A percentile compares a stretch with the other conserved stretches of the same genome.
phyloP scores from a whole-genome alignment of 2,888 invertebrate species.

The Cheilosia vernalis region DNA sequence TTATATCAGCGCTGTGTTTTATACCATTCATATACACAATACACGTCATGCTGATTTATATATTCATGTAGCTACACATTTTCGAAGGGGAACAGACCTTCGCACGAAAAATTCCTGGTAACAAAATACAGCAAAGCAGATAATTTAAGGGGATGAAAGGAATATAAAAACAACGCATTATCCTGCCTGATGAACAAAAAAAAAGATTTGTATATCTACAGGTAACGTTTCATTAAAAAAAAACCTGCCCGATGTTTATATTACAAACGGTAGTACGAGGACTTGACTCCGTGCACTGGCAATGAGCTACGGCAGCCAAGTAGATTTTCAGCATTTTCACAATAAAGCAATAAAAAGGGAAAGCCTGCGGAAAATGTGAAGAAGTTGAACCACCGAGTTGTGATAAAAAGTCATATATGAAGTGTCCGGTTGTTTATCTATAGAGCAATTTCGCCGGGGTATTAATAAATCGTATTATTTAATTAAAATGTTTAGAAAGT shows the following conservation, averaged over 20 bases:
- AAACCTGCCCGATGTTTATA: not conserved
- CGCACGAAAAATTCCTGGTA: not conserved
- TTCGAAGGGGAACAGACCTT: not conserved
- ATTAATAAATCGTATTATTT: not conserved
- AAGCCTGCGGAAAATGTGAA: not conserved
- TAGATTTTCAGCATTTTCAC: not conserved
- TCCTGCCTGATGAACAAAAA: conserved; percentile 12
- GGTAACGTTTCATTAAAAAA: conserved; percentile 3
- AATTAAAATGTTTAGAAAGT: not conserved
- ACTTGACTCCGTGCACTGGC: not conserved
- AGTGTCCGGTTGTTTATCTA: not conserved
- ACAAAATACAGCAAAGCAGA: conserved; percentile 16
- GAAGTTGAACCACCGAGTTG: conserved; percentile 3
- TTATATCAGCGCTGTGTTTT: not conserved
- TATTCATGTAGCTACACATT: not conserved
- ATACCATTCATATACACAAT: not conserved
- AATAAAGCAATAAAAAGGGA: not conserved
- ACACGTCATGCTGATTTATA: not conserved
- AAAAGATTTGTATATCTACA: not conserved
- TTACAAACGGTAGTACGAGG: not conserved
- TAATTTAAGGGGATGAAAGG: conserved; percentile 28
- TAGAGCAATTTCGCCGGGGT: not conserved
- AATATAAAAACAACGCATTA: conserved; percentile 26
- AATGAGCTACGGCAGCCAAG: conserved; percentile 23
- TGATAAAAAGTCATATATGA: not conserved